Evolutionary conservation across 2,888 invertebrate genomes (phyloP).

Genomic region (Drosophila maculinotata): DNA sequence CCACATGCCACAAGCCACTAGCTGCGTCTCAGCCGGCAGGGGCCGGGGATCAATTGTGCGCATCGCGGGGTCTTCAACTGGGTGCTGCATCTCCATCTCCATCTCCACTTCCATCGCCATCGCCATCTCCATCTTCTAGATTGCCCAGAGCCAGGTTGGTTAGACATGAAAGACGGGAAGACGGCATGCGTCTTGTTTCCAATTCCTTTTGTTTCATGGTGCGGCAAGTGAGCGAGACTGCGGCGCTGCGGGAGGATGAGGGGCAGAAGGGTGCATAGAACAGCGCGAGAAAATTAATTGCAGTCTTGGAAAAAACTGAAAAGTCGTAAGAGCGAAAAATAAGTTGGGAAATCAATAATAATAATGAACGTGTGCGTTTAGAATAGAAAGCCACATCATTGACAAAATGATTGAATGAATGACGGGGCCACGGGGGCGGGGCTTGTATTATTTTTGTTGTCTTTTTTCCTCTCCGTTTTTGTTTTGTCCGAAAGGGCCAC

Average conservation of each 20-base stretch:
- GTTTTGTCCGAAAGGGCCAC: slow-evolving; percentile 23
- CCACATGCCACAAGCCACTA: not conserved
- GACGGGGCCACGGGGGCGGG: slow-evolving; percentile 37
- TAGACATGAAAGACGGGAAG: slow-evolving; percentile 46
- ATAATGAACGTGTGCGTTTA: slow-evolving; percentile 69
- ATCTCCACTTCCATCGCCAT: not conserved
- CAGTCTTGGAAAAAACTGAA: slow-evolving; percentile 48
- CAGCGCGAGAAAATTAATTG: slow-evolving; percentile 73
- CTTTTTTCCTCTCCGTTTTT: not conserved
- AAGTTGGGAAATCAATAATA: slow-evolving; percentile 79
- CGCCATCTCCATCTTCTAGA: not conserved
- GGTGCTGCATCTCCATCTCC: slow-evolving; percentile 20
- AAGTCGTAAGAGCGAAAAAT: slow-evolving; percentile 55
- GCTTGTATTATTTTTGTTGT: slow-evolving; percentile 22
- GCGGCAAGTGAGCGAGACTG: not conserved
- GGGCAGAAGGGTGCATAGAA: not conserved
- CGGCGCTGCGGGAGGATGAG: not conserved
- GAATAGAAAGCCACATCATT: slow-evolving; percentile 70
- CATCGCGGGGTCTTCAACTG: no score
- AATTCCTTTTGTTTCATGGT: slow-evolving; percentile 37
- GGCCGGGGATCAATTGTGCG: not conserved
- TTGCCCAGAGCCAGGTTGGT: slow-evolving; percentile 53
- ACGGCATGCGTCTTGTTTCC: slow-evolving; percentile 45
- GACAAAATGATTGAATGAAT: slow-evolving; percentile 80
- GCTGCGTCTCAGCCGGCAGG: not conserved